phyloP scores from a whole-genome alignment of 2,888 invertebrate genomes.

The Limnephilus rhombicus region DNA sequence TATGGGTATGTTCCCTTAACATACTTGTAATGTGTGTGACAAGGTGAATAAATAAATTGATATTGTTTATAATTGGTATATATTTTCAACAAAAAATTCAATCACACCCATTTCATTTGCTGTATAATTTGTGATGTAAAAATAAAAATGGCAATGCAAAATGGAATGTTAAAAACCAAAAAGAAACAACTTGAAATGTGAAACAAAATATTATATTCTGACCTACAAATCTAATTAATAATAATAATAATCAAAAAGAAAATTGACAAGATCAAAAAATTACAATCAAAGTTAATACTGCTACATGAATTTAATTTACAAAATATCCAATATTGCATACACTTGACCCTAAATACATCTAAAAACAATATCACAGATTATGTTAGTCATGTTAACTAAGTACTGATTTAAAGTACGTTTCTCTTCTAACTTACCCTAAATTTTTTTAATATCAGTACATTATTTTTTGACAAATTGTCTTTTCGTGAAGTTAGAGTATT shows the following conservation, averaged over 20 bases:
- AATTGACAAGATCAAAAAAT: not conserved
- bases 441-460: slow-evolving; percentile 48
- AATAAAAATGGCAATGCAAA: slow-evolving; percentile 39
- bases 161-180: slow-evolving; percentile 39
- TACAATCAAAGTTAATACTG: slow-evolving; percentile 16
- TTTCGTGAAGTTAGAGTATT: slow-evolving; percentile 9
- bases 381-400: slow-evolving; percentile 63
- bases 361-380: slow-evolving; percentile 66
- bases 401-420: slow-evolving; percentile 15
- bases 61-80: slow-evolving; percentile 37
- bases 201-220: slow-evolving; percentile 31
- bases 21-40: not conserved
- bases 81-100: slow-evolving; percentile 44
- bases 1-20: no score
- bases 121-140: slow-evolving; percentile 29
- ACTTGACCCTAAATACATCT: slow-evolving; percentile 48
- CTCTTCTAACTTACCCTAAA: slow-evolving; percentile 20
- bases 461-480: slow-evolving; percentile 44
- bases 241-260: slow-evolving; percentile 15
- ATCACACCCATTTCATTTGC: slow-evolving; percentile 39
- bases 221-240: slow-evolving; percentile 25
- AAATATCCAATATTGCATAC: slow-evolving; percentile 36
- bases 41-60: not conserved
- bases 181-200: slow-evolving; percentile 7
- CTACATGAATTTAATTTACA: slow-evolving; percentile 11